Conservation (phyloP, 92 coral and sea anemone genomes). For the Heliopora coerulea region DNA sequence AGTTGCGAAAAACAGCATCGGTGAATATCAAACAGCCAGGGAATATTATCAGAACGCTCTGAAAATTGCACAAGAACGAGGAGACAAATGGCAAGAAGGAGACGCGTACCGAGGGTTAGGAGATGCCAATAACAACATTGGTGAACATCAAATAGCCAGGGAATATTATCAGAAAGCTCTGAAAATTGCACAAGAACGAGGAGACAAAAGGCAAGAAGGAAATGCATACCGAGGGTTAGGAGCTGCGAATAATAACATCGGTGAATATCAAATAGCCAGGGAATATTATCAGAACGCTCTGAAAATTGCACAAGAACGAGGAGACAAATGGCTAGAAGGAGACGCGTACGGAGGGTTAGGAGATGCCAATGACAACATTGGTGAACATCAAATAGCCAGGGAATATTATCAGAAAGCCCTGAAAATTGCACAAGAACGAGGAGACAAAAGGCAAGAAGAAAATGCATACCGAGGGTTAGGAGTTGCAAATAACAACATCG, state of each 20-base stretch:
- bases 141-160: constrained; percentile 22
- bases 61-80: constrained; percentile 29
- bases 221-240: background rate
- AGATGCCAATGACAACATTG: background rate
- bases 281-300: background rate
- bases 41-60: constrained; percentile 37
- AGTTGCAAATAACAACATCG: background rate
- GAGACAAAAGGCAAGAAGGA: background rate
- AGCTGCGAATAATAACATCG: background rate
- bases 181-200: background rate
- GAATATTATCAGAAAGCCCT: background rate
- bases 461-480: constrained; percentile 4
- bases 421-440: background rate
- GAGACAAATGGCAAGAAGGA: constrained; percentile 33
- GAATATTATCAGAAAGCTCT: constrained; percentile 5
- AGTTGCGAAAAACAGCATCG: background rate
- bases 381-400: background rate
- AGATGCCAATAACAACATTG: background rate
- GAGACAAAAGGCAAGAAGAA: background rate
- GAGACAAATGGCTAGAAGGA: background rate
- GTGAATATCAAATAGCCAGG: background rate
- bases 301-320: background rate
- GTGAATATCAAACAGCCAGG: constrained; percentile 4
- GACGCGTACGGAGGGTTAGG: background rate
- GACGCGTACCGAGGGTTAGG: constrained; percentile 30